These are phyloP conservation scores for Phaonia tiefii DNA, from an alignment of 2,888 invertebrate genomes.

Conservation along the genomic window DNA sequence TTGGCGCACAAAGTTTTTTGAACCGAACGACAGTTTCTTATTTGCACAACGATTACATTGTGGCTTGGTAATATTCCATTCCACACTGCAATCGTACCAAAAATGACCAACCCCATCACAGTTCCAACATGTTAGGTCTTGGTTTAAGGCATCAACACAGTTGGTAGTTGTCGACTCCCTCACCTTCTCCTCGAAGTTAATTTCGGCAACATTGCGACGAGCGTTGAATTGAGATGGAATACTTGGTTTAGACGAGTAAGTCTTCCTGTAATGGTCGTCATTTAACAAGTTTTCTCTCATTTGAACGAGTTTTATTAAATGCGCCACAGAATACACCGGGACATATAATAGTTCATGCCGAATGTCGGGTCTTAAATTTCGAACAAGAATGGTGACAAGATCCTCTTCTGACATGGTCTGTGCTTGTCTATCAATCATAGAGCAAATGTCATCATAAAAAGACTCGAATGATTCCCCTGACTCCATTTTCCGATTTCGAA, in stretches of 20 bases:
- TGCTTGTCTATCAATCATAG: constrained; percentile 7
- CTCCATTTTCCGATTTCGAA: constrained; percentile 12
- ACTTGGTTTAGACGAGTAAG: neutral
- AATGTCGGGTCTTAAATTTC: constrained; percentile 42
- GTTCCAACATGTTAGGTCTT: constrained; percentile 40
- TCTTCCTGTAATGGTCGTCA: constrained; percentile 16
- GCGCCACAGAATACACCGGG: too few species aligned
- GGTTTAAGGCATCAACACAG: neutral
- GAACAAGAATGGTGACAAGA: constrained; percentile 23
- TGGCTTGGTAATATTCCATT: constrained; percentile 21
- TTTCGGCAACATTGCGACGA: neutral
- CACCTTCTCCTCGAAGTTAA: neutral
- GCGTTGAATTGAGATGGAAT: neutral
- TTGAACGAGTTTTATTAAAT: too few species aligned
- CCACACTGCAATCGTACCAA: constrained; percentile 39
- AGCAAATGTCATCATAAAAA: constrained; percentile 20
- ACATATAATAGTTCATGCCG: constrained; percentile 49
- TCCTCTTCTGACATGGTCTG: neutral
- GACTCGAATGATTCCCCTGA: constrained; percentile 15
- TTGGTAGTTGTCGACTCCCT: neutral
- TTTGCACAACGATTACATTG: constrained; percentile 22
- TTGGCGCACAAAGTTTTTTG: constrained; percentile 18
- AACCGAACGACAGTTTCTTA: neutral
- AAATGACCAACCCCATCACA: constrained; percentile 34
- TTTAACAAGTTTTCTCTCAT: constrained; percentile 54